Evolutionary conservation across 2,888 invertebrate genomes (phyloP).

Genomic region (Amiota minor): DNA sequence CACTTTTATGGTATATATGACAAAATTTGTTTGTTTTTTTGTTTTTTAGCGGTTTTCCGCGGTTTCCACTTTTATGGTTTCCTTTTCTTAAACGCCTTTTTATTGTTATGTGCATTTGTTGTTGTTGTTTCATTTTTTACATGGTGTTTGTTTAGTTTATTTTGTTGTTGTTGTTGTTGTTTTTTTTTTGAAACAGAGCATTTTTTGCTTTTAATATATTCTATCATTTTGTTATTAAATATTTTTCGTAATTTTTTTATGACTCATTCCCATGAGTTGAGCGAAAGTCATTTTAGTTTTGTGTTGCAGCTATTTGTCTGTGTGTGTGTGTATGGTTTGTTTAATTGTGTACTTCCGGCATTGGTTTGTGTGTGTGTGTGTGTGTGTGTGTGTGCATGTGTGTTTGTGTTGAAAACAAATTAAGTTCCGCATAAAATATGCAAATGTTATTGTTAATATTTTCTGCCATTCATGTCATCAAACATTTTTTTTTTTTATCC

Average conservation of each 20-base stretch:
- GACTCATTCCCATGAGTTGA: constrained; percentile 35
- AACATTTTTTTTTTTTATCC: constrained; percentile 36
- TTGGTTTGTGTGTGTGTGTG: background rate
- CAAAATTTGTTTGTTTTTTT: constrained; percentile 28
- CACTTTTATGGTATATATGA: constrained; percentile 33
- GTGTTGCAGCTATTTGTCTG: constrained; percentile 49
- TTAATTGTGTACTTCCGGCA: background rate
- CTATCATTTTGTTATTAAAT: too few species aligned
- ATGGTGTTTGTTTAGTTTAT: background rate
- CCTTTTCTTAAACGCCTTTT: background rate
- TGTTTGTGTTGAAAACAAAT: constrained; percentile 50
- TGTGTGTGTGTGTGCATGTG: constrained; percentile 36
- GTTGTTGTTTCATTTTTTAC: background rate
- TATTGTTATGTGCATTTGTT: background rate
- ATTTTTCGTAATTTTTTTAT: background rate
- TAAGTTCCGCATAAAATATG: constrained; percentile 57
- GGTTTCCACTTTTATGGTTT: background rate
- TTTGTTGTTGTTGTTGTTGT: background rate
- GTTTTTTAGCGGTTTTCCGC: background rate
- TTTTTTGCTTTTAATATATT: background rate
- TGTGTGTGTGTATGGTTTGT: background rate
- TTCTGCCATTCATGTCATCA: constrained; percentile 19
- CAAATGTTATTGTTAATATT: constrained; percentile 52
- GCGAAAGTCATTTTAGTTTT: constrained; percentile 55
- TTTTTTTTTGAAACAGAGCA: background rate